Evolutionary conservation across 2,797 vertebrate genomes (phyloP), one percentile per base, ranked within the genome.

Genomic region (Pterois miles): DNA sequence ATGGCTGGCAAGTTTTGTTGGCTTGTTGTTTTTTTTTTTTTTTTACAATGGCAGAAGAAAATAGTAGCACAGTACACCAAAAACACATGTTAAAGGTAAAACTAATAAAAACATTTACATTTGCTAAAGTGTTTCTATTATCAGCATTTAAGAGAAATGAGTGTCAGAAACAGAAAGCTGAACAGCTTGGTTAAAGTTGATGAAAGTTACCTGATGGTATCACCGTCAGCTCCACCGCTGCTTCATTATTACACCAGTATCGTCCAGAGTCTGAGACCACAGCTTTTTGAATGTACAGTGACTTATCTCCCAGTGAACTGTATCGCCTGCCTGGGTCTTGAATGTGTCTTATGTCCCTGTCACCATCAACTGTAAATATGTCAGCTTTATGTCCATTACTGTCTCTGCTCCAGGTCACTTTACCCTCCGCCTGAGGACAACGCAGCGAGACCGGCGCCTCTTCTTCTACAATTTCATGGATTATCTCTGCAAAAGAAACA

Each of bases 241-340:
- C 0, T 68, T 63, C 0, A 40, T 10, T 8, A 14, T 84, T 62
- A 54, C 85, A 87, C 1, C 36, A 63, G 0, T 63, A 88, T 57
- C 0, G 69, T 0, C 86, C 86, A 76, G 34, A 5, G 56, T 82
- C 80, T 25, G 83, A 83, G 54, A 0, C 0, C 0, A 0, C 0
- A 4, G 4, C 10, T 2, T 0, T 64, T 0, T 0, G 0, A 3
- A 81, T 5, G 2, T 0, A 0, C 16, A 85, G 68, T 0, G 83
- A 2, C 0, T 60, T 1, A 18, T 78, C 57, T 38, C 0, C 2
- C 0, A 0, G 0, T 57, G 4, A 2, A 64, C 0, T 0, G 31
- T 38, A 88, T 8, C 2, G 33, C 43, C 0, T 57, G 0, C 0
- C 0, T 1, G 5, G 25, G 4, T 80, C 73, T n/a, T n/a, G n/a